A percentile compares a stretch with the other conserved stretches of the same genome.
Evolutionary conservation across 2,888 invertebrate species (phyloP).

Genomic region (Cheilosia variabilis): DNA sequence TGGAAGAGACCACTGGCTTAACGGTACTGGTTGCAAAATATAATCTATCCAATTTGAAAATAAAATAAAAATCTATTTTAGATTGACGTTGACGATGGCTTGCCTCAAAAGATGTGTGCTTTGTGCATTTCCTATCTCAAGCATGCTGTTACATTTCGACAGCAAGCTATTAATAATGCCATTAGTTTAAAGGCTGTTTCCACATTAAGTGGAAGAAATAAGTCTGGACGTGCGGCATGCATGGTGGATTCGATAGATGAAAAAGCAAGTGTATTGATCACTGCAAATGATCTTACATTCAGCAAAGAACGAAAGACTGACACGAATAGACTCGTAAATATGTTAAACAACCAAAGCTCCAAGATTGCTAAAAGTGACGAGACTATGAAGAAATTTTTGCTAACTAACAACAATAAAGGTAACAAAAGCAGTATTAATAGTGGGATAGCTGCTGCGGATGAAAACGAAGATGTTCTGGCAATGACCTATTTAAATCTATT

Average conservation of each 20-base stretch:
- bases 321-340: slow-evolving; percentile 78
- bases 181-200: slow-evolving; percentile 79
- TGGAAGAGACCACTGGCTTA: slow-evolving; percentile 82
- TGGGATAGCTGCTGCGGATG: slow-evolving; percentile 59
- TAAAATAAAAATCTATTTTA: slow-evolving; percentile 57
- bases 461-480: slow-evolving; percentile 75
- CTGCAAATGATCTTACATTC: slow-evolving; percentile 79
- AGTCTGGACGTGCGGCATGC: slow-evolving; percentile 69
- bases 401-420: slow-evolving; percentile 70
- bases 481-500: slow-evolving; percentile 80
- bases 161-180: slow-evolving; percentile 81
- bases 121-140: slow-evolving; percentile 83
- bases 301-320: slow-evolving; percentile 79
- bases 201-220: slow-evolving; percentile 31
- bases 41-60: neutral
- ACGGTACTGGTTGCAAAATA: slow-evolving; percentile 77
- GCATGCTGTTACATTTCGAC: slow-evolving; percentile 82
- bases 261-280: slow-evolving; percentile 77
- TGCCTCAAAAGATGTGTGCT: slow-evolving; percentile 82
- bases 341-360: slow-evolving; percentile 72
- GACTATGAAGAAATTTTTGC: slow-evolving; percentile 75
- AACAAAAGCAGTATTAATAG: slow-evolving; percentile 69
- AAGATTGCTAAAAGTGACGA: slow-evolving; percentile 78
- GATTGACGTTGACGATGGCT: slow-evolving; percentile 81
- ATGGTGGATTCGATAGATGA: slow-evolving; percentile 28